Conservation (phyloP, 2,888 invertebrate species). For the Selenia dentaria region DNA sequence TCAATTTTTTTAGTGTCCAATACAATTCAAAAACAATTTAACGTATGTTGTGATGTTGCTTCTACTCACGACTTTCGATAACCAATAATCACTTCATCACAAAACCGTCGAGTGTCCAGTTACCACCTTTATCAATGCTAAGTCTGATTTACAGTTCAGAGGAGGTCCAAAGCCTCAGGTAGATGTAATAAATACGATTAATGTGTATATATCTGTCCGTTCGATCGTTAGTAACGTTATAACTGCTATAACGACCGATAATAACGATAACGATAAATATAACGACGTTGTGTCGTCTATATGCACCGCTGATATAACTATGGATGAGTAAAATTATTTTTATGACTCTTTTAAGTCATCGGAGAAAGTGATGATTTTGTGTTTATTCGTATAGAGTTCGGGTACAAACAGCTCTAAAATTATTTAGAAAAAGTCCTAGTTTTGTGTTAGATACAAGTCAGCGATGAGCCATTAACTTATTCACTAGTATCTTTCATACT, state of each 20-base stretch:
- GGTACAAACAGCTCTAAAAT: not conserved
- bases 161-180: slow-evolving; percentile 45
- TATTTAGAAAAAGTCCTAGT: too few species aligned
- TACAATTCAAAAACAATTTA: too few species aligned
- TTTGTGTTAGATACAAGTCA: too few species aligned
- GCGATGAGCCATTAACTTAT: too few species aligned
- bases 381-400: not conserved
- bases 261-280: slow-evolving; percentile 63
- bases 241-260: slow-evolving; percentile 79
- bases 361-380: not conserved
- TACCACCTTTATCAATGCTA: slow-evolving; percentile 25
- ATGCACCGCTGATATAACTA: slow-evolving; percentile 35
- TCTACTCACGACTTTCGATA: too few species aligned
- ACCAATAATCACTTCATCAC: too few species aligned
- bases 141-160: slow-evolving; percentile 36
- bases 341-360: slow-evolving; percentile 5
- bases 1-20: too few species aligned
- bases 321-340: slow-evolving; percentile 35
- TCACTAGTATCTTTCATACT: too few species aligned
- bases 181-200: slow-evolving; percentile 65
- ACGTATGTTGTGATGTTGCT: too few species aligned
- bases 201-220: slow-evolving; percentile 75
- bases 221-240: slow-evolving; percentile 75
- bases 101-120: slow-evolving; percentile 7
- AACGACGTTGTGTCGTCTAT: slow-evolving; percentile 53